Base-by-base conservation (phyloP, 1,140 invertebrate genomes). In the Camponotus vicinus region DNA sequence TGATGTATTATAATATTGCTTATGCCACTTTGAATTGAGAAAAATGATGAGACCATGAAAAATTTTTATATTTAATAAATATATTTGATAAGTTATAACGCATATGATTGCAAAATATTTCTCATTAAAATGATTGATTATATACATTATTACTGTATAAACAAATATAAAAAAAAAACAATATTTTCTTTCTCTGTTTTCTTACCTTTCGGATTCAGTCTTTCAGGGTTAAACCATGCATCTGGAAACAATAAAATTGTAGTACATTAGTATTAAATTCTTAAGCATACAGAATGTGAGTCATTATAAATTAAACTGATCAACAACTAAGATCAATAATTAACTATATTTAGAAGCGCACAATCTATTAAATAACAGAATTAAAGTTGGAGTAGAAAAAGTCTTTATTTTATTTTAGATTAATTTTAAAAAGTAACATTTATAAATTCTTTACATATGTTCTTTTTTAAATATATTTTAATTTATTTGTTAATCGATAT, bases 161-260 rank as follows among this genome's bases (percentile, higher is more conserved):
- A 76, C 4, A 69, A 42, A n/a, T 11, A 32, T 4, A 18, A 32
- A 21, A 40, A 6, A 21, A 78, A 52, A 27, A 27, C 9, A 67
- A 27, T 27, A 61, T 7, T 45, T 32, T 34, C 52, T 11, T 40
- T 18, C 52, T 13, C n/a, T 75, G 1, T 34, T 64, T 55, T 88
- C 97, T 97, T 97, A 98, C 98, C 97, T 97, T 97, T 96, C 90
- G 98, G 98, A 96, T 98, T 97, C 94, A 98, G 97, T 95, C 97
- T 97, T 95, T 97, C 97, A 92, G 97, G 97, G 94, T 98, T 97
- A 96, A 98, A 98, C 98, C 98, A 98, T 96, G 97, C 97, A 97
- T 98, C 98, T 98, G 97, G 92, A 97, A 97, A 96, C 95, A 96
- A 96, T 95, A 94, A 45, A 94, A 95, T 91, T 88, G 87, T 57